Percentiles rank a stretch among this genome's conserved stretches.
Conservation (phyloP, 2,888 invertebrate species). For the Cheilosia impressa region DNA sequence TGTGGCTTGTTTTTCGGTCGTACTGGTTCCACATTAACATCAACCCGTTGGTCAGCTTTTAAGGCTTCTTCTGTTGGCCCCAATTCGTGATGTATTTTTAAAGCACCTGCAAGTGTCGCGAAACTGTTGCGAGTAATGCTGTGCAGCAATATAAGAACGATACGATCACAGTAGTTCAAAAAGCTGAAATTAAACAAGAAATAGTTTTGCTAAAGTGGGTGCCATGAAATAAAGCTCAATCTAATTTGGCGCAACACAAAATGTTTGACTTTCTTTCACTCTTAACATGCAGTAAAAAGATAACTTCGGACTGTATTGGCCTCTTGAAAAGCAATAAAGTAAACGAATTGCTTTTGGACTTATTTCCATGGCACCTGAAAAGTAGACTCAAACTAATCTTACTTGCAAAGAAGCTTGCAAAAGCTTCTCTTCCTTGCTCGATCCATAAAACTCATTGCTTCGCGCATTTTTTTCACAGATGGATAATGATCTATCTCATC, state of each 20-base stretch:
- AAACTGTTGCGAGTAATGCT: slow-evolving; percentile 87
- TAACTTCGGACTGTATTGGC: too few relatives aligned
- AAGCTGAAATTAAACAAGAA: slow-evolving; percentile 85
- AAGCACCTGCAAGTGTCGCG: slow-evolving; percentile 85
- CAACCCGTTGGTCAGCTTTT: slow-evolving; percentile 82
- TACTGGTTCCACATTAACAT: slow-evolving; percentile 84
- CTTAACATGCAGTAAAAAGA: too few relatives aligned
- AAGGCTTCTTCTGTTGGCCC: slow-evolving; percentile 84
- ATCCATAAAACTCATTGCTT: slow-evolving; percentile 93
- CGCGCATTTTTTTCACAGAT: slow-evolving; percentile 86
- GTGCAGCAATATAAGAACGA: slow-evolving; percentile 88
- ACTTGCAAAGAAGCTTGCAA: slow-evolving; percentile 92
- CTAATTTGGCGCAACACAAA: too few relatives aligned
- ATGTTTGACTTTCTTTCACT: too few relatives aligned
- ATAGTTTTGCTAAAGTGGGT: neutral
- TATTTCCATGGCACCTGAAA: neutral
- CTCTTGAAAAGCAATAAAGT: too few relatives aligned
- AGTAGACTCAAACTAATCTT: slow-evolving; percentile 74
- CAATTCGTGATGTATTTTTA: slow-evolving; percentile 85
- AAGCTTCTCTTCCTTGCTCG: slow-evolving; percentile 93
- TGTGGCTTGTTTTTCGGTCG: slow-evolving; percentile 83
- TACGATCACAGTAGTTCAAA: slow-evolving; percentile 89
- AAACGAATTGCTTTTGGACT: too few relatives aligned
- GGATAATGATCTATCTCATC: slow-evolving; percentile 85
- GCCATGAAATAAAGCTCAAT: too few relatives aligned